Percentiles rank a stretch among this genome's conserved stretches.
Evolutionary conservation across 2,797 vertebrate genomes (phyloP).

Genomic region (Heteromormyrus szaboi): DNA sequence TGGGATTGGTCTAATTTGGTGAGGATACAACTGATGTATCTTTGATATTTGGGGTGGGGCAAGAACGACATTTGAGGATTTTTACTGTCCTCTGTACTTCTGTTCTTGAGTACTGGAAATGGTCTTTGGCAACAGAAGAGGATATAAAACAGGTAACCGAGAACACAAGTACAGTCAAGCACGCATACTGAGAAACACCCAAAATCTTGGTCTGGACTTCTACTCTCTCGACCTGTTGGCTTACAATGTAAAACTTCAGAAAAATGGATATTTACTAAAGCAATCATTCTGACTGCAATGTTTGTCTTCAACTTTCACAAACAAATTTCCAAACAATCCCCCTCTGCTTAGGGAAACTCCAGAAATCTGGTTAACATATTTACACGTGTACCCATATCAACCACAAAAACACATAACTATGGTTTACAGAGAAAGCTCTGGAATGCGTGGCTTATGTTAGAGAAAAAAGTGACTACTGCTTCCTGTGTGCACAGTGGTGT

Average conservation of each 20-base stretch:
- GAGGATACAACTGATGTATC: background rate
- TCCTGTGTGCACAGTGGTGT: background rate
- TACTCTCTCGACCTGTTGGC: background rate
- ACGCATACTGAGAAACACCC: background rate
- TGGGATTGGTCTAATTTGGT: background rate
- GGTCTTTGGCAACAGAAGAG: background rate
- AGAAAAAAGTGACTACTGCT: background rate
- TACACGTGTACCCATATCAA: background rate
- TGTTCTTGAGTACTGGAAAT: background rate
- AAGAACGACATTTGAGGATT: background rate
- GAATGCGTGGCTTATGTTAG: background rate
- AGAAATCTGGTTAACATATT: background rate
- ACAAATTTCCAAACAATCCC: background rate
- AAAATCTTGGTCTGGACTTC: background rate
- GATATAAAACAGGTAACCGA: background rate
- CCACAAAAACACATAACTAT: background rate
- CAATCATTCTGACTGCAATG: background rate
- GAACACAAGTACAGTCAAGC: background rate
- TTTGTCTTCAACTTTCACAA: background rate
- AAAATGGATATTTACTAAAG: background rate
- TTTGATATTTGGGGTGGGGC: background rate
- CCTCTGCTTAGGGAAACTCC: background rate
- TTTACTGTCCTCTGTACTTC: background rate
- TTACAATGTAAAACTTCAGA: background rate
- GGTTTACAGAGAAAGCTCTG: background rate